These are phyloP conservation scores for Euzetes globulus DNA, from an alignment of 2,888 invertebrate species.

Conservation along the genomic window DNA sequence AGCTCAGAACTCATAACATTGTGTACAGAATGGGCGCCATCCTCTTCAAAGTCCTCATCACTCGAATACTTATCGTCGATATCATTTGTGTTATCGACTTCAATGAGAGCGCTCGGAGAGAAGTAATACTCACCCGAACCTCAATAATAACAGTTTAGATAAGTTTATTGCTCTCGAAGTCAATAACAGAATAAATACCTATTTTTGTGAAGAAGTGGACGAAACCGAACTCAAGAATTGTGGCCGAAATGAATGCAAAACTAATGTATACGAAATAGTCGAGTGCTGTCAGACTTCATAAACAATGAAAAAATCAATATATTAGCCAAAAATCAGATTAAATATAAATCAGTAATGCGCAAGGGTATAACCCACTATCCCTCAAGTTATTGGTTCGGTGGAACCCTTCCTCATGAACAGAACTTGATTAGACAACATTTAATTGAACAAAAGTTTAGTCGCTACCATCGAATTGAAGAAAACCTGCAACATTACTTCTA, in stretches of 20 bases:
- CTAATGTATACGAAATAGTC: constrained; percentile 75
- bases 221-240: constrained; percentile 73
- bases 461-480: no score
- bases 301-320: not conserved
- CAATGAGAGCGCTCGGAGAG: constrained; percentile 29
- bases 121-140: constrained; percentile 41
- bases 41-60: constrained; percentile 17
- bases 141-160: constrained; percentile 14
- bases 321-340: not conserved
- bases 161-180: not conserved
- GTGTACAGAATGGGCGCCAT: not conserved
- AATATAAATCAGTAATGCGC: no score
- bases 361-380: no score
- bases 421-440: no score
- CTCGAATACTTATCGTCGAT: not conserved
- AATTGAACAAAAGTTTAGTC: no score
- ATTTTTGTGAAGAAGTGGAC: constrained; percentile 79
- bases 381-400: no score
- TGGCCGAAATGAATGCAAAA: constrained; percentile 70
- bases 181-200: constrained; percentile 52
- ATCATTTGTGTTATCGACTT: not conserved
- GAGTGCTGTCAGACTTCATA: constrained; percentile 61
- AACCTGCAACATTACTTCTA: no score
- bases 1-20: not conserved
- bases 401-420: no score